A percentile compares a stretch with the other conserved stretches of the same genome.
Evolutionary conservation across 1,140 invertebrate genomes (phyloP).

Genomic region (Diachasmimorpha longicaudata): DNA sequence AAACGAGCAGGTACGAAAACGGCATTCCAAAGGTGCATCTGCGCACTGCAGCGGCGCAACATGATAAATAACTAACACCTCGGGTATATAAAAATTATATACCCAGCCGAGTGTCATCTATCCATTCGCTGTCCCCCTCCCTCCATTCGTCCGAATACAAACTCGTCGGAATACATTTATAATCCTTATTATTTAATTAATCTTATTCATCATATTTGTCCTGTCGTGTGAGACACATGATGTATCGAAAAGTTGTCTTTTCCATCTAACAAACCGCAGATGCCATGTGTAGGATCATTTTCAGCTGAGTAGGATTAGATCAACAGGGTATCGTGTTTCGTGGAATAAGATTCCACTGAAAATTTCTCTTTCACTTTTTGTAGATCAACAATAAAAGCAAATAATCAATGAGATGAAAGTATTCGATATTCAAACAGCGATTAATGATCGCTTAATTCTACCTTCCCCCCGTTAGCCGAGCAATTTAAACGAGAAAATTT

Average conservation of each 20-base stretch:
- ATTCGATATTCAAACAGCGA: background rate
- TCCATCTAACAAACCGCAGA: background rate
- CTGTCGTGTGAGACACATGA: background rate
- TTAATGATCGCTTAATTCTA: background rate
- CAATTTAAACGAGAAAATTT: background rate
- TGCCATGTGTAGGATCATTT: constrained; percentile 6
- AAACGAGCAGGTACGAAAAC: background rate
- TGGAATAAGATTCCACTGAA: constrained; percentile 23
- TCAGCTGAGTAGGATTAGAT: constrained; percentile 22
- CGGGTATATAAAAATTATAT: background rate
- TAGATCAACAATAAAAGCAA: background rate
- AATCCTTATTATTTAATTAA: constrained; percentile 30
- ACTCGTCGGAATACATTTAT: constrained; percentile 19
- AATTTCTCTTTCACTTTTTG: background rate
- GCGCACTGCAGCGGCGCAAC: background rate
- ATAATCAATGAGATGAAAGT: background rate
- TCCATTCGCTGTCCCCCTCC: constrained; percentile 10
- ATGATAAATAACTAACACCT: background rate
- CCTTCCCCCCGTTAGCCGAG: background rate
- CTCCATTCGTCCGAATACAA: constrained; percentile 9
- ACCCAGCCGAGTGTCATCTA: background rate
- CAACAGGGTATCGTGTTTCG: constrained; percentile 27
- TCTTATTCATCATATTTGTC: constrained; percentile 14
- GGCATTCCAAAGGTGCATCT: background rate
- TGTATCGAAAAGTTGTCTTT: constrained; percentile 15